Conservation (phyloP, 2,797 vertebrate species). For the Aulostomus chinensis region DNA sequence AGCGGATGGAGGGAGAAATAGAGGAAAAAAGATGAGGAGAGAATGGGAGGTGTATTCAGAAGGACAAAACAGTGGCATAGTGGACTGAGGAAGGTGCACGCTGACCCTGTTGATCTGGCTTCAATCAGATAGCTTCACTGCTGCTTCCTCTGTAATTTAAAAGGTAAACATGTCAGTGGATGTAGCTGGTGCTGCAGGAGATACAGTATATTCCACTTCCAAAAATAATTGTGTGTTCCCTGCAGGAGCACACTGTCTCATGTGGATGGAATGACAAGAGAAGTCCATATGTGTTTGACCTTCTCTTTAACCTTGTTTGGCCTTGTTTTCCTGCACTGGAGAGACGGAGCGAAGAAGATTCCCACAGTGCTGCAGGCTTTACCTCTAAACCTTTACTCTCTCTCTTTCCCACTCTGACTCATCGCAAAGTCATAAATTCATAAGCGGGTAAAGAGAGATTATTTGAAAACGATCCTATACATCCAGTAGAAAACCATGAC, state of each 20-base stretch:
- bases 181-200: conserved; percentile 20
- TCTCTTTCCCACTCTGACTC: conserved; percentile 54
- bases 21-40: neutral
- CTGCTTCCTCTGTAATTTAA: too few species aligned
- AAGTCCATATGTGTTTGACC: conserved; percentile 62
- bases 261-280: conserved; percentile 41
- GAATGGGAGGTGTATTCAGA: neutral
- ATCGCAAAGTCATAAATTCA: conserved; percentile 64
- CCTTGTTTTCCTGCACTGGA: conserved; percentile 36
- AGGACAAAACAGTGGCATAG: too few species aligned
- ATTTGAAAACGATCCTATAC: conserved; percentile 60
- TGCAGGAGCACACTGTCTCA: conserved; percentile 26
- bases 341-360: conserved; percentile 31
- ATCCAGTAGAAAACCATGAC: conserved; percentile 40
- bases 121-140: too few species aligned
- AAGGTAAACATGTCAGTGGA: too few species aligned
- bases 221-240: conserved; percentile 39
- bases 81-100: too few species aligned
- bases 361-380: conserved; percentile 51
- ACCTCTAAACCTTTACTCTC: conserved; percentile 37
- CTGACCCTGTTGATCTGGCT: too few species aligned
- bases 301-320: conserved; percentile 75
- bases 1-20: conserved; percentile 1
- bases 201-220: conserved; percentile 20
- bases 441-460: conserved; percentile 63